These are phyloP conservation scores for Condylura cristata DNA, from an alignment of 2,113 vertebrate genomes.

Conservation along the genomic window DNA sequence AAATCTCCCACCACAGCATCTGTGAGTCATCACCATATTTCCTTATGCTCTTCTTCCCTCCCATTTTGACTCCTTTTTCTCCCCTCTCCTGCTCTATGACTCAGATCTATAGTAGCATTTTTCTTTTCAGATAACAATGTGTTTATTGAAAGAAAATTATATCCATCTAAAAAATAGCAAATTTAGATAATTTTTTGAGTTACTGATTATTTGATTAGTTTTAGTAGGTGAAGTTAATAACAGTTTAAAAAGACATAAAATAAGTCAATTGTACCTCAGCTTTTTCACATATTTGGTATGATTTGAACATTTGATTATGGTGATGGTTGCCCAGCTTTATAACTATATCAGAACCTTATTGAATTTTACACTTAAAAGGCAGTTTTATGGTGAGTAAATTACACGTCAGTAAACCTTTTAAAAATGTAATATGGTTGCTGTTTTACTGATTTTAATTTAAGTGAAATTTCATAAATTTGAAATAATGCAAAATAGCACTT, in stretches of 20 bases:
- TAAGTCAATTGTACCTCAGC: neutral
- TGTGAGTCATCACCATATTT: no score
- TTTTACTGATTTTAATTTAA: constrained; percentile 8
- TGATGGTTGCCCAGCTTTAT: neutral
- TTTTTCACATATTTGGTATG: neutral
- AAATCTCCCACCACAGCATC: no score
- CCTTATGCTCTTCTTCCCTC: no score
- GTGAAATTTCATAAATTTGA: neutral
- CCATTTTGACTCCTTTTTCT: no score
- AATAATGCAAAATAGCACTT: neutral
- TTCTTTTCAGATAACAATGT: neutral
- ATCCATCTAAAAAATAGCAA: neutral
- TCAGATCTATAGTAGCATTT: neutral
- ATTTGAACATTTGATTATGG: constrained; percentile 11
- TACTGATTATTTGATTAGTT: neutral
- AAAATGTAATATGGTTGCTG: neutral
- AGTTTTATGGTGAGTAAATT: neutral
- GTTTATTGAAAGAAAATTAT: neutral
- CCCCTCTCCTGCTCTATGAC: no score
- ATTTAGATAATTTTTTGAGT: neutral
- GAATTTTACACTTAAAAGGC: neutral
- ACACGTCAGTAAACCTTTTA: neutral
- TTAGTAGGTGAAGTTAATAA: neutral
- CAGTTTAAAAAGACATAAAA: neutral
- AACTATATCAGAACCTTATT: neutral